Percentiles rank a stretch among this genome's conserved stretches.
These are phyloP conservation scores for Phyllostomus hastatus DNA, from an alignment of 2,113 vertebrate species.

Conservation along the genomic window DNA sequence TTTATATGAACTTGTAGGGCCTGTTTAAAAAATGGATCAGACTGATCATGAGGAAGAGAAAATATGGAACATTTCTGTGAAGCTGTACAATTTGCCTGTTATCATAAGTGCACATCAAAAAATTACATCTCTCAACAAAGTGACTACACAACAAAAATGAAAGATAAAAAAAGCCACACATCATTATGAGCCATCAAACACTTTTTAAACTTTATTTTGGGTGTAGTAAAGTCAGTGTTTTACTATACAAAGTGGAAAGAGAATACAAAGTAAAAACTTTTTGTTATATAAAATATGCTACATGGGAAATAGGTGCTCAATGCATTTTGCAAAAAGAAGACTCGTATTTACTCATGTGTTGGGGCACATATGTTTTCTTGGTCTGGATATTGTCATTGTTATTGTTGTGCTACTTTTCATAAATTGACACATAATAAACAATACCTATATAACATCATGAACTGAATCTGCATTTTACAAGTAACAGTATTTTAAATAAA, in stretches of 20 bases:
- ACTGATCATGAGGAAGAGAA: neutral
- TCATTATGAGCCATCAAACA: neutral
- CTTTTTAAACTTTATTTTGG: neutral
- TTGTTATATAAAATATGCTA: neutral
- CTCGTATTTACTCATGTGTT: neutral
- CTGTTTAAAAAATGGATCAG: conserved; percentile 32
- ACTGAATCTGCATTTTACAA: neutral
- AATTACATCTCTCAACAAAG: neutral
- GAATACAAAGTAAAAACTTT: conserved; percentile 32
- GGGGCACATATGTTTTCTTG: conserved; percentile 20
- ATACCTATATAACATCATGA: neutral
- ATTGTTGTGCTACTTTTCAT: conserved; percentile 36
- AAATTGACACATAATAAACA: neutral
- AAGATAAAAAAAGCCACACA: neutral
- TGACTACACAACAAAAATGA: neutral
- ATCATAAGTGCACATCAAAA: conserved; percentile 11
- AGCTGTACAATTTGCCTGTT: neutral
- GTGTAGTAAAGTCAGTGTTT: neutral
- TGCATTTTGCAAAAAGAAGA: neutral
- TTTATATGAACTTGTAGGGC: conserved; percentile 7
- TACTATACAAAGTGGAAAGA: neutral
- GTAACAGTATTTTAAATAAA: conserved; percentile 25
- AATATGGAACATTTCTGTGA: neutral
- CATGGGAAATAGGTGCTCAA: conserved; percentile 25
- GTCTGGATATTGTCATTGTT: neutral